Conservation (phyloP, 1,140 invertebrate species). For the Asbolus verrucosus region DNA sequence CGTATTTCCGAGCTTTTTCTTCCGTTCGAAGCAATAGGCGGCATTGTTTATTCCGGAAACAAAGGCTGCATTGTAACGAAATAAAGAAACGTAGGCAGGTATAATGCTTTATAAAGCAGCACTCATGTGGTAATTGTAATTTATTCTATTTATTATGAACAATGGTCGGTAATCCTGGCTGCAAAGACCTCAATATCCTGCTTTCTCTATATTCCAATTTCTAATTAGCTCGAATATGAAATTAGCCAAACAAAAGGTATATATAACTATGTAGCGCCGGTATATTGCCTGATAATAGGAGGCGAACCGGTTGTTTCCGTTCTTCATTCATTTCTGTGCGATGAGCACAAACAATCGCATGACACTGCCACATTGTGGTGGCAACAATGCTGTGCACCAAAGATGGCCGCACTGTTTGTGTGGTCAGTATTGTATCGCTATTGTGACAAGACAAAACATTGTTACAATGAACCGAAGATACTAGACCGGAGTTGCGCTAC, state of each 20-base stretch:
- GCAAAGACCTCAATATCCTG: constrained; percentile 44
- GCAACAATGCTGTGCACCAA: constrained; percentile 55
- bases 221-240: constrained; percentile 43
- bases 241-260: constrained; percentile 43
- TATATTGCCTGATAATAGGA: constrained; percentile 59
- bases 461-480: constrained; percentile 41
- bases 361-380: constrained; percentile 59
- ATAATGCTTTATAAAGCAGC: constrained; percentile 39
- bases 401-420: constrained; percentile 57
- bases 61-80: constrained; percentile 41
- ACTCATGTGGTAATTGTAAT: constrained; percentile 45
- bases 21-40: constrained; percentile 24
- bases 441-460: constrained; percentile 57
- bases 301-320: constrained; percentile 60
- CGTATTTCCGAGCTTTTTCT: constrained; percentile 22
- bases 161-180: constrained; percentile 38
- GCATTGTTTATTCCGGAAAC: constrained; percentile 40
- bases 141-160: constrained; percentile 45
- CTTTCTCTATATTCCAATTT: constrained; percentile 43
- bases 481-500: constrained; percentile 1
- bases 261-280: constrained; percentile 47
- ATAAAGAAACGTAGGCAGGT: constrained; percentile 38
- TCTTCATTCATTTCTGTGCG: constrained; percentile 61
- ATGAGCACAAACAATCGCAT: constrained; percentile 60
- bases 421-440: constrained; percentile 57